Conservation (phyloP, 2,888 invertebrate species). For the Spodoptera picta region DNA sequence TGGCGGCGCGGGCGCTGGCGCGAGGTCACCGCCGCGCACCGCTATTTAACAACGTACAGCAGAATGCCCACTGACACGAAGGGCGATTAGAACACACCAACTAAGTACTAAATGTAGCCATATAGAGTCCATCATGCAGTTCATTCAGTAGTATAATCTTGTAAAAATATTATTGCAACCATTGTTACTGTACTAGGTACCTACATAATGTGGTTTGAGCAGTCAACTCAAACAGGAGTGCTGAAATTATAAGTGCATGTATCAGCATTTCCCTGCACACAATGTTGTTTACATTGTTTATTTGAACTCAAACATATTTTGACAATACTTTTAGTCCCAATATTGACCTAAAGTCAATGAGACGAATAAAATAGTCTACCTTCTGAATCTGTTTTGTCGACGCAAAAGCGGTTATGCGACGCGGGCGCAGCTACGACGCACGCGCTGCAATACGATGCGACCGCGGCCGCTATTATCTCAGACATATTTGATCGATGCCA, state of each 20-base stretch:
- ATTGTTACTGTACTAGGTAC: too few species aligned
- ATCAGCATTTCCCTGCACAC: too few species aligned
- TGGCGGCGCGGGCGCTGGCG: constrained; percentile 51
- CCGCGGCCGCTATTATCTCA: constrained; percentile 39
- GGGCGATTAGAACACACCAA: constrained; percentile 9
- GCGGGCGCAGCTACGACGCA: constrained; percentile 53
- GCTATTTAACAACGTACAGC: constrained; percentile 4
- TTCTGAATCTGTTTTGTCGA: constrained; percentile 53
- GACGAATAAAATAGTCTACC: constrained; percentile 15
- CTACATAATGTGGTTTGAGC: too few species aligned
- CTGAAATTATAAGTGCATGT: too few species aligned
- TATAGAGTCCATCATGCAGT: neutral
- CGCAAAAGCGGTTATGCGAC: constrained; percentile 48
- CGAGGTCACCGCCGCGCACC: constrained; percentile 51
- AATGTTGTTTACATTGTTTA: too few species aligned
- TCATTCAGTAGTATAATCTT: constrained; percentile 9
- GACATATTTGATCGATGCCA: constrained; percentile 46
- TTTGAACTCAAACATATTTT: too few species aligned
- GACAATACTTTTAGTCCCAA: too few species aligned
- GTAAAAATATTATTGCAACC: too few species aligned
- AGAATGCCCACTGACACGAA: constrained; percentile 32
- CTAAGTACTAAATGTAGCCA: too few species aligned
- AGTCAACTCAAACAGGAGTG: too few species aligned
- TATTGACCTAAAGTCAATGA: constrained; percentile 3
- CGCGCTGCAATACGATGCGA: constrained; percentile 55